These are phyloP conservation scores for Lagopus muta DNA, from an alignment of 2,113 vertebrate genomes.

Conservation along the genomic window DNA sequence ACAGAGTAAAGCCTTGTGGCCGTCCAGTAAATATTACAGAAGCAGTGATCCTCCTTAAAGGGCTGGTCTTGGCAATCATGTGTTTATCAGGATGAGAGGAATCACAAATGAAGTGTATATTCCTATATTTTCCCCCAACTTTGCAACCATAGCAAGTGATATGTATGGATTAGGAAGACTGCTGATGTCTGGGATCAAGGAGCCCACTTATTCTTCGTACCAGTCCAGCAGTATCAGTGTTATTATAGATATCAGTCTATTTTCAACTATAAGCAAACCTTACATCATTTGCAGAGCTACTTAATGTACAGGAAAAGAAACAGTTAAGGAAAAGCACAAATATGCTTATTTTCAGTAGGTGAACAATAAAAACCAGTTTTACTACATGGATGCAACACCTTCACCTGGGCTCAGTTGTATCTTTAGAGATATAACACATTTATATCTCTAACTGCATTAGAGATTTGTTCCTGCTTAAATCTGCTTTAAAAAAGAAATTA, in stretches of 20 bases:
- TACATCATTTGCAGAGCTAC: neutral
- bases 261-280: neutral
- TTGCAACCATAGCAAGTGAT: rapidly evolving
- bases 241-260: neutral
- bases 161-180: neutral
- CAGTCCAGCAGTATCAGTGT: neutral
- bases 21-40: neutral
- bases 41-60: rapidly evolving
- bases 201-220: neutral
- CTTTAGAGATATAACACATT: neutral
- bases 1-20: neutral
- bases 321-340: neutral
- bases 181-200: neutral
- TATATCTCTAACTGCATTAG: neutral
- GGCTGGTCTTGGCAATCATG: neutral
- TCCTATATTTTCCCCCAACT: neutral
- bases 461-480: neutral
- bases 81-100: neutral
- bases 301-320: neutral
- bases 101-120: rapidly evolving
- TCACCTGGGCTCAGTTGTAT: neutral
- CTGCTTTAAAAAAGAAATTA: rapidly evolving
- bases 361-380: neutral
- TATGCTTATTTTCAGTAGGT: neutral
- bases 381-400: neutral